Evolutionary conservation across 53 echinoderm and acorn worm genomes (phyloP).

Genomic region (Stichopus horrens): DNA sequence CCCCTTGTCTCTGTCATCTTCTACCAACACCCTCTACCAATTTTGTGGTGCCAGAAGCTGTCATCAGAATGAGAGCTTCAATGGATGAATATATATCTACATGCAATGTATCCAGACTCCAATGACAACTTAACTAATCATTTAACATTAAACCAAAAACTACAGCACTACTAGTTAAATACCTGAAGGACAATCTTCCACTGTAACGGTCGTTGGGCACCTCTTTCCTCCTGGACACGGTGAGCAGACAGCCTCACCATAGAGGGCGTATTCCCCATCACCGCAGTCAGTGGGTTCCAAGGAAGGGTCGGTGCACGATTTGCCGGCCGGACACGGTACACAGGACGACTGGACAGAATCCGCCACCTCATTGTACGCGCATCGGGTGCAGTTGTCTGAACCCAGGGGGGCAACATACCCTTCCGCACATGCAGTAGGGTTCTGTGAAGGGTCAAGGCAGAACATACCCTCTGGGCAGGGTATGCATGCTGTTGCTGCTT

Average conservation of each 20-base stretch:
- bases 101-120: background rate
- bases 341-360: slow-evolving; percentile 72
- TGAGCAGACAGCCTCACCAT: slow-evolving; percentile 73
- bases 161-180: background rate
- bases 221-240: slow-evolving; percentile 74
- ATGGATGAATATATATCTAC: too few species aligned
- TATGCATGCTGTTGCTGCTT: slow-evolving; percentile 63
- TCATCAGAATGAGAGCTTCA: too few species aligned
- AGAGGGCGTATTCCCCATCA: slow-evolving; percentile 76
- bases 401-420: slow-evolving; percentile 81
- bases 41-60: too few species aligned
- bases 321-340: slow-evolving; percentile 83
- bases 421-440: slow-evolving; percentile 61
- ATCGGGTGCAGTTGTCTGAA: slow-evolving; percentile 88
- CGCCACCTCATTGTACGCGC: slow-evolving; percentile 76
- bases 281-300: slow-evolving; percentile 71
- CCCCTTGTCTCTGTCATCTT: too few species aligned
- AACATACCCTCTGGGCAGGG: slow-evolving; percentile 74
- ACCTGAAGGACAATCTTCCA: slow-evolving; percentile 82
- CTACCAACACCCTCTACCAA: too few species aligned
- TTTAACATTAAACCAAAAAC: background rate
- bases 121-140: background rate
- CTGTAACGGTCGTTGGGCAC: slow-evolving; percentile 69
- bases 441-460: slow-evolving; percentile 82
- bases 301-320: slow-evolving; percentile 78